These are phyloP conservation scores for Heterochromis multidens DNA, from an alignment of 2,113 vertebrate species.

Conservation along the genomic window DNA sequence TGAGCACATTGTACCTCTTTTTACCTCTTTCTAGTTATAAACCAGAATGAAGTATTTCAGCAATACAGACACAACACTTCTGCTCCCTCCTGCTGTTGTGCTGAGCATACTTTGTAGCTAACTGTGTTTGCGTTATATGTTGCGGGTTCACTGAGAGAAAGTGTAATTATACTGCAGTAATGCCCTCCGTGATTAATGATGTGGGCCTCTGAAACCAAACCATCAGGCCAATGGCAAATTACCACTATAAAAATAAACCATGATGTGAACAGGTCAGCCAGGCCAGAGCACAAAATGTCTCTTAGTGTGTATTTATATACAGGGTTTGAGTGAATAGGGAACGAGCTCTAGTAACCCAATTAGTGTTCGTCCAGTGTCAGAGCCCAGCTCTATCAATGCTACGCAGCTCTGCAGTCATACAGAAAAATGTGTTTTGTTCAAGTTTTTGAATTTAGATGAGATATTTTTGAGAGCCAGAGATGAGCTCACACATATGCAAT, in stretches of 20 bases:
- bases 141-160: conserved; percentile 53
- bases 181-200: conserved; percentile 72
- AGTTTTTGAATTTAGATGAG: background rate
- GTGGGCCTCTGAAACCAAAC: conserved; percentile 68
- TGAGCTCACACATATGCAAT: background rate
- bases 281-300: conserved; percentile 66
- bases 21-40: background rate
- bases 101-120: background rate
- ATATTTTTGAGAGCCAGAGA: background rate
- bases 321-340: conserved; percentile 45
- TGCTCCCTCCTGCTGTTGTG: background rate
- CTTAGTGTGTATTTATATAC: conserved; percentile 63
- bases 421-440: background rate
- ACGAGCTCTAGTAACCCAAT: conserved; percentile 68
- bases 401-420: background rate
- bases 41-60: background rate
- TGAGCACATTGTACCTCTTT: background rate
- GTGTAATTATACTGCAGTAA: conserved; percentile 73
- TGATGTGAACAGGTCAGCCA: conserved; percentile 69
- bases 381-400: conserved; percentile 11
- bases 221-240: conserved; percentile 69
- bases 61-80: background rate
- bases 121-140: conserved; percentile 16
- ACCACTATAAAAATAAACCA: conserved; percentile 72
- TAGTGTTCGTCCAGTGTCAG: conserved; percentile 47